Base-by-base conservation (phyloP, 2,113 vertebrate species). In the Chaenogobius annularis region DNA sequence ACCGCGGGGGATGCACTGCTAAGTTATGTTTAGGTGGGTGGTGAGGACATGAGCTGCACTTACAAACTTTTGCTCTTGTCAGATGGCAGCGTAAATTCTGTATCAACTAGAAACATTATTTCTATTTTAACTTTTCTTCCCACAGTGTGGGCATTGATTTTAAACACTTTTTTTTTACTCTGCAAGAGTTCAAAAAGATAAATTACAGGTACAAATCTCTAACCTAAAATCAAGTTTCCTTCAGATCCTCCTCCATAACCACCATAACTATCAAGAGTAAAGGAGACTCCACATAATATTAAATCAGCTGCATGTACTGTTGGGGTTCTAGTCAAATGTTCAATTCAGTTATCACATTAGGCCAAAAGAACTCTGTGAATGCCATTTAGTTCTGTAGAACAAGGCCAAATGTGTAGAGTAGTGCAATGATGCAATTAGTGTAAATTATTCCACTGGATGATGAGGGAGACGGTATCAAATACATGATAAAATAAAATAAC, bases 11-110 rank as follows among this genome's bases (percentile, higher is more conserved):
- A 31, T 47, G 56, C 0, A 65, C 79, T 79, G 72, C 78, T 75
- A 74, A 80, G 82, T 87, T 74, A 75, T 40, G 74, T 71, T 72
- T 52, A 58, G 72, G 89, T 84, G 88, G 87, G 83, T 62, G 84
- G 78, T 52, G 80, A 76, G 82, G 78, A 83, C 68, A 68, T 48
- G 74, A 70, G 71, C 79, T 54, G 5, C 74, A 68, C 77, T 68
- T 87, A 77, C 72, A 78, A 68, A 66, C 59, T 73, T 35, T 5
- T 35, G 14, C 22, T 31, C 56, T 61, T 19, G 26, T 61, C 26
- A 58, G 40, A 81, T 52, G 55, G 50, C 19, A 56, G 55, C 10
- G 48, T 10, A 52, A 63, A 73, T 67, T 61, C 2, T 66, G 48
- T 75, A 65, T 48, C 35, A 1, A 59, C 48, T 3, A 66, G 68